Evolutionary conservation across 30 jellyfish, hydroid and myxozoan species (phyloP).

Genomic region (Catostylus mosaicus): DNA sequence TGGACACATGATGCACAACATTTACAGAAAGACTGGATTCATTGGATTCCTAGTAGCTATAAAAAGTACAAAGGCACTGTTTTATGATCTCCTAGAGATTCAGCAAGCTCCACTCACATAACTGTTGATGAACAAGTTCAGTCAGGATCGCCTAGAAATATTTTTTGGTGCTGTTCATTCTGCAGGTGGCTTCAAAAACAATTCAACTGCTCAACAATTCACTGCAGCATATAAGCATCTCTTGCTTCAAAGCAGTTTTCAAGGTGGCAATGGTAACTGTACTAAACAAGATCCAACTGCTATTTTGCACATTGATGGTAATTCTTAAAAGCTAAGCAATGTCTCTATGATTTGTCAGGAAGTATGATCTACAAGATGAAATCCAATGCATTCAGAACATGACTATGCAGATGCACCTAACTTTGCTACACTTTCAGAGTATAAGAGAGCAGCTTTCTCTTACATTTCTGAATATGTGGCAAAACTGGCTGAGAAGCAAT

Average conservation of each 20-base stretch:
- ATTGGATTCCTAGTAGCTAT: slow-evolving; percentile 60
- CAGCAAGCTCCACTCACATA: slow-evolving; percentile 48
- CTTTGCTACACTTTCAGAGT: slow-evolving; percentile 10
- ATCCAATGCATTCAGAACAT: slow-evolving; percentile 22
- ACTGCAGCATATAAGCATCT: slow-evolving; percentile 60
- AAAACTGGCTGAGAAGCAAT: slow-evolving; percentile 19
- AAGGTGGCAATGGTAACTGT: slow-evolving; percentile 61
- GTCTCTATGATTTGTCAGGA: slow-evolving; percentile 31
- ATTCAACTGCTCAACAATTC: slow-evolving; percentile 59
- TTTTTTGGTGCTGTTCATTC: slow-evolving; percentile 67
- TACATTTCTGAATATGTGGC: slow-evolving; percentile 68
- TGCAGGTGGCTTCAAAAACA: slow-evolving; percentile 68
- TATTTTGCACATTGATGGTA: slow-evolving; percentile 53
- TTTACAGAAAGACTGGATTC: slow-evolving; percentile 71
- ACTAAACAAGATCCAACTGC: slow-evolving; percentile 41
- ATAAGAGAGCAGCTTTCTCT: slow-evolving; percentile 46
- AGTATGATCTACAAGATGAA: slow-evolving; percentile 31
- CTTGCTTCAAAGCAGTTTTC: slow-evolving; percentile 27
- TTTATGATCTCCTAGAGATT: slow-evolving; percentile 28
- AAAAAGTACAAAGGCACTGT: slow-evolving; percentile 49
- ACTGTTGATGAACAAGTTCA: slow-evolving; percentile 45
- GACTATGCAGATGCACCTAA: slow-evolving; percentile 18
- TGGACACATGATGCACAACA: slow-evolving; percentile 36
- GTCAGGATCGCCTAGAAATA: slow-evolving; percentile 60
- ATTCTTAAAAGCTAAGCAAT: slow-evolving; percentile 24